Base-by-base conservation (phyloP, 1,140 invertebrate genomes). In the Pomacea maculata region DNA sequence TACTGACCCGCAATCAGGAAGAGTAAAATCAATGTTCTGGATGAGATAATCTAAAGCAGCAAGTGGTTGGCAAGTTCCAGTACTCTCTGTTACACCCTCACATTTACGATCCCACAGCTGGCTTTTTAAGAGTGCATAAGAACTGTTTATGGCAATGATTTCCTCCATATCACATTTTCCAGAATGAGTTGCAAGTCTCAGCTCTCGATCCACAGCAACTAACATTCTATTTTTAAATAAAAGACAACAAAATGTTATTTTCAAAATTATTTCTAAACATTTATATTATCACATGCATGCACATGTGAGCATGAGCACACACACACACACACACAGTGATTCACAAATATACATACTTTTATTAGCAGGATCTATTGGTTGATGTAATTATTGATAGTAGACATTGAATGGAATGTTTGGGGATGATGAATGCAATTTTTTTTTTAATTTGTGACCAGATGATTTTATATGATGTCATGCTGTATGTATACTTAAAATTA, bases 41-140 rank as follows among this genome's bases (percentile, higher is more conserved):
- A 61, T 61, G 57, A 61, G 11, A 17, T 61, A 11, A 61, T 1
- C 57, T 8, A 61, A 2, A 61, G 57, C 11, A 11, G 15, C 15
- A 61, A 61, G 1, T 61, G 57, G 57, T 61, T 61, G 57, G 8
- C 57, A 61, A 61, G 57, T 3, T 61, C 57, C 57, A 11, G 15
- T 17, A 61, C 4, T 17, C 11, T 61, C 57, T 61, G 57, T 61
- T 2, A 61, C 57, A 61, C 21, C 21, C 11, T 70, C 61, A 67
- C 77, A 78, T 64, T 78, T 54, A 11, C 55, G 25, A n/a, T 17
- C 64, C 77, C 77, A 78, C 67, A 78, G 52, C 67, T 78, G 77
- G 54, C 77, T 78, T 52, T 52, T 65, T 17, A 78, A 67, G 11
- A 78, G 67, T 15, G 52, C 65, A 25, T 70, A 34, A 11, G 77